phyloP scores from a whole-genome alignment of 2,113 vertebrate genomes.

The Pomatorhinus ruficollis region DNA sequence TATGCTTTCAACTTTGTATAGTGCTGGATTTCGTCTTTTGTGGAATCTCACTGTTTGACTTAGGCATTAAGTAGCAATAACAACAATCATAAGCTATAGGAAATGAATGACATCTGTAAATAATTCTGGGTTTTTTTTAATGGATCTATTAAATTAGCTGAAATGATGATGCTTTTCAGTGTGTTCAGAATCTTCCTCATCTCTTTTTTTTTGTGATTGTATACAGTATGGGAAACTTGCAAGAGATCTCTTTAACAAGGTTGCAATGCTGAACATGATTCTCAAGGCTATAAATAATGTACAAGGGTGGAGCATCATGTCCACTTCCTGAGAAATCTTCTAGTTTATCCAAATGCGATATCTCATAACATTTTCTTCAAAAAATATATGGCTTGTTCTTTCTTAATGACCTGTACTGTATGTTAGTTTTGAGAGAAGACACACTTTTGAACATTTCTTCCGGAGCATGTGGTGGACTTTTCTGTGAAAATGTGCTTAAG shows the following conservation, averaged over 20 bases:
- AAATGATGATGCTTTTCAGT: neutral
- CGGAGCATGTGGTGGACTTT: neutral
- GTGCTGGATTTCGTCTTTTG: neutral
- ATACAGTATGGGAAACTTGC: neutral
- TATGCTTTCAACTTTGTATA: neutral
- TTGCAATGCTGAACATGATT: neutral
- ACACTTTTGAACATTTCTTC: neutral
- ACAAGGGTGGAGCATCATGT: neutral
- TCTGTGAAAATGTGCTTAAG: neutral
- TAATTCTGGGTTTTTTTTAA: neutral
- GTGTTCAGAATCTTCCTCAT: neutral
- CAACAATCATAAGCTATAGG: neutral
- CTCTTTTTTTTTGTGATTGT: neutral
- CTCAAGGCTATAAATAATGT: neutral
- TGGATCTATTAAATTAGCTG: neutral
- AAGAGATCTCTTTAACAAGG: neutral
- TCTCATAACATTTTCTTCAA: neutral
- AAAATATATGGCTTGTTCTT: neutral
- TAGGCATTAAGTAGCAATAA: neutral
- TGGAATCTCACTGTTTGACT: neutral
- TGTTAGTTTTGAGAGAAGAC: neutral
- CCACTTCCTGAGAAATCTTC: neutral
- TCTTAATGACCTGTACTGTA: neutral
- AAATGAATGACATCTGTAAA: neutral
- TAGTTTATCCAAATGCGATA: neutral